phyloP scores from a whole-genome alignment of 2,888 invertebrate genomes.

The Melinaea marsaeus region DNA sequence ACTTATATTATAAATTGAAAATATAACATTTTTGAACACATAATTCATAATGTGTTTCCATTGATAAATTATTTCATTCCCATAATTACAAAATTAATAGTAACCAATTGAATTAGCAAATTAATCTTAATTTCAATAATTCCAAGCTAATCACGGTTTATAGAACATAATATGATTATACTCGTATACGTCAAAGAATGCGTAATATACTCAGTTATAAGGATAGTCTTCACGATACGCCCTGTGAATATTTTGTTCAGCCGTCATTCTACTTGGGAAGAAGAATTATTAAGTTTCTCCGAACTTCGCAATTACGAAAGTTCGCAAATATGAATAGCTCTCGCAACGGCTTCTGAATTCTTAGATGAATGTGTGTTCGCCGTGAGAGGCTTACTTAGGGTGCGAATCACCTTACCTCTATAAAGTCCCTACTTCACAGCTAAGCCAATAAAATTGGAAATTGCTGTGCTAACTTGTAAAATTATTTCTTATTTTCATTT shows the following conservation, averaged over 20 bases:
- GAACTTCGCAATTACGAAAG: slow-evolving; percentile 78
- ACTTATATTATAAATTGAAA: not conserved
- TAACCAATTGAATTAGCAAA: no score
- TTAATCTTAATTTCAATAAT: no score
- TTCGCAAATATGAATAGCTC: slow-evolving; percentile 67
- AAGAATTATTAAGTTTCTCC: slow-evolving; percentile 77
- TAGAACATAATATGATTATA: no score
- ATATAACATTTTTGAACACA: not conserved
- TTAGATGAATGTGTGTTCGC: slow-evolving; percentile 73
- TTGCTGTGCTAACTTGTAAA: slow-evolving; percentile 34
- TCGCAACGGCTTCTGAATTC: slow-evolving; percentile 74
- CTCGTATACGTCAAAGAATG: slow-evolving; percentile 12
- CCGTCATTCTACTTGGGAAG: slow-evolving; percentile 75
- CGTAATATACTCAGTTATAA: slow-evolving; percentile 50
- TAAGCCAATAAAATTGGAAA: slow-evolving; percentile 41
- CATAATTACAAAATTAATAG: not conserved
- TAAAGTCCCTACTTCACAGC: slow-evolving; percentile 39
- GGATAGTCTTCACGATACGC: slow-evolving; percentile 62
- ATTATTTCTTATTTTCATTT: slow-evolving; percentile 31
- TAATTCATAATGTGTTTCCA: not conserved
- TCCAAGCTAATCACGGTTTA: not conserved
- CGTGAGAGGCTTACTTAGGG: slow-evolving; percentile 45
- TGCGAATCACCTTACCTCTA: slow-evolving; percentile 44
- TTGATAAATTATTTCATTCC: not conserved
- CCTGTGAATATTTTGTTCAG: slow-evolving; percentile 73